Base-by-base conservation (phyloP, 35 echinoderm and acorn worm species). In the Chiridota heheva region DNA sequence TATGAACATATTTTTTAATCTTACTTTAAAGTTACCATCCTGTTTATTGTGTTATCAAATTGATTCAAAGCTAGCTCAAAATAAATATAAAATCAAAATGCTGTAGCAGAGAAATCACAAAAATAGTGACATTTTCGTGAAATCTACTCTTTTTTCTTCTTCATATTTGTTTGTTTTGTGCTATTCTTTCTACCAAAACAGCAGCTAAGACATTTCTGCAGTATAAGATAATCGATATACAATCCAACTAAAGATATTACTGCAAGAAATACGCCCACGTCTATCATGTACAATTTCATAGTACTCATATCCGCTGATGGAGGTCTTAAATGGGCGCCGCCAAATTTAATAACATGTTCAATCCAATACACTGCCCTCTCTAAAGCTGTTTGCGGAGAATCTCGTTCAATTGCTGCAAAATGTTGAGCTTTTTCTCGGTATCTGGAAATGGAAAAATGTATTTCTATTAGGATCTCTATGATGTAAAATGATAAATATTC, bases 361-460 rank as follows among this genome's bases (percentile, higher is more conserved):
- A 89, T 89, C 86, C 86, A 89, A 18, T 55, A 89, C 8, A 82
- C 86, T 1, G 86, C 86, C 34, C 78, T 60, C 36, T 83, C 78
- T 20, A 58, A 8, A 5, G 86, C 65, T n/a, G 20, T 66, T 40
- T 68, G 41, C 18, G 86, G 86, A 18, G 60, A 36, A 32, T 77
- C 86, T 37, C 76, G 71, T 29, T 83, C 51, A n/a, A 89, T 73
- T 26, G 42, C 37, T 8, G 86, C 82, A 37, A 32, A 62, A 20
- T 43, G 77, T 34, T 44, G 17, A 22, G 78, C 69, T n/a, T 64
- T 63, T 27, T 72, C 66, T 44, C 67, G 59, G 43, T 83, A 89
- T 27, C 86, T 89, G 69, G 12, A 45, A 7, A 65, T 47, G 10
- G 42, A 20, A 10, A 69, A 13, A n/a, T n/a, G n/a, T n/a, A n/a